Conservation (phyloP, 92 coral and sea anemone genomes). For the Pocillopora meandrina region DNA sequence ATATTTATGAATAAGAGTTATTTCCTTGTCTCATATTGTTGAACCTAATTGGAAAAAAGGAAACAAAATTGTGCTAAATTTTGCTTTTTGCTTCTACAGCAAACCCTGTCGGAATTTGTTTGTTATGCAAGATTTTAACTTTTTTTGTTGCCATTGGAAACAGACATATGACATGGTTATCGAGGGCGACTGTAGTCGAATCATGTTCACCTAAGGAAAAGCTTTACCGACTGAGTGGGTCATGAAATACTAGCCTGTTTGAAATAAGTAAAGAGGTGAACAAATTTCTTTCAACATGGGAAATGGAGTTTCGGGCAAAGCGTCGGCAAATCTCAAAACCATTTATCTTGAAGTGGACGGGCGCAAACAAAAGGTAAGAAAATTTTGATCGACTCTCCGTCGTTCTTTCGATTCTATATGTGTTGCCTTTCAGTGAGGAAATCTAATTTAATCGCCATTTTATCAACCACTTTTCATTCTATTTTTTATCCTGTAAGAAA, state of each 20-base stretch:
- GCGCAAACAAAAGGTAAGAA: constrained; percentile 24
- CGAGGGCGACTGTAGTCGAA: neutral
- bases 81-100: no score
- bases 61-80: no score
- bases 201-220: neutral
- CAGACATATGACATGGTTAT: neutral
- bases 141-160: neutral
- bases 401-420: neutral
- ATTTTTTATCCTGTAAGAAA: no score
- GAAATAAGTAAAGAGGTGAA: no score
- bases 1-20: no score
- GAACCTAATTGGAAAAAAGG: no score
- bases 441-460: neutral
- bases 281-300: constrained; percentile 6
- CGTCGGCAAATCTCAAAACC: constrained; percentile 25
- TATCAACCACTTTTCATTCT: neutral
- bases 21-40: no score
- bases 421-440: neutral
- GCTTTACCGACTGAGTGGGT: neutral
- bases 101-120: neutral
- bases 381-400: neutral
- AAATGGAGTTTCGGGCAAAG: constrained; percentile 27
- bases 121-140: neutral
- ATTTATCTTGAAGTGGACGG: constrained; percentile 24
- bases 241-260: no score